Evolutionary conservation across 2,888 invertebrate genomes (phyloP).

Genomic region (Malacosoma neustria): DNA sequence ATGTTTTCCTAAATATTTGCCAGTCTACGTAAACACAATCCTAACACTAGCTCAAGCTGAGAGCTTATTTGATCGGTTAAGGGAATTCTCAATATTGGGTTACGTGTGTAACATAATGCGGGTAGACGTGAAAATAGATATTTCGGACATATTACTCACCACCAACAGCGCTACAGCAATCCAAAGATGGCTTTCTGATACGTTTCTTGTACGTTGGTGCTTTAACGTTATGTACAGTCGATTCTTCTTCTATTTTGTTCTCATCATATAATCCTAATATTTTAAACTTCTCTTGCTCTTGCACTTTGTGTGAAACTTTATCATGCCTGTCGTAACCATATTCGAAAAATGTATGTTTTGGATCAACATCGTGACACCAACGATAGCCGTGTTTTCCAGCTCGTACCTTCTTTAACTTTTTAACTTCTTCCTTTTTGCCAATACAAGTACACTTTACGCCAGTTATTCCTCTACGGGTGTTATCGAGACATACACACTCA

Average conservation of each 20-base stretch:
- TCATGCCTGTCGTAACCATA: slow-evolving; percentile 50
- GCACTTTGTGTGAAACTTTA: slow-evolving; percentile 32
- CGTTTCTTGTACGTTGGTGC: slow-evolving; percentile 41
- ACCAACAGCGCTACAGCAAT: slow-evolving; percentile 65
- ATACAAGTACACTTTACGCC: slow-evolving; percentile 32
- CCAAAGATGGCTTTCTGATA: slow-evolving; percentile 45
- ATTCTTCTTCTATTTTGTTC: slow-evolving; percentile 17
- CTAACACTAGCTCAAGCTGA: too few relatives aligned
- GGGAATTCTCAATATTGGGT: too few relatives aligned
- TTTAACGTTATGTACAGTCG: slow-evolving; percentile 29
- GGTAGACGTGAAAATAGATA: too few relatives aligned
- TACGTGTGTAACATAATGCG: too few relatives aligned
- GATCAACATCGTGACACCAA: slow-evolving; percentile 59
- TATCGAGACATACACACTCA: slow-evolving; percentile 40
- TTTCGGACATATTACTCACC: too few relatives aligned
- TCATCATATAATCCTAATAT: slow-evolving; percentile 42
- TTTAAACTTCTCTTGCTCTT: slow-evolving; percentile 33
- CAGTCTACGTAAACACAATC: too few relatives aligned
- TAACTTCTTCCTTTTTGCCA: slow-evolving; percentile 20
- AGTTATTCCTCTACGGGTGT: slow-evolving; percentile 16
- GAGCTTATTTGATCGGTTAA: too few relatives aligned
- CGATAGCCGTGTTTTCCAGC: slow-evolving; percentile 54
- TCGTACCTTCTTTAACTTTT: slow-evolving; percentile 40
- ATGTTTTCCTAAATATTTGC: too few relatives aligned
- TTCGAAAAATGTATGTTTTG: slow-evolving; percentile 56